Base-by-base conservation (phyloP, 2,888 invertebrate genomes). In the Geophilus truncorum region DNA sequence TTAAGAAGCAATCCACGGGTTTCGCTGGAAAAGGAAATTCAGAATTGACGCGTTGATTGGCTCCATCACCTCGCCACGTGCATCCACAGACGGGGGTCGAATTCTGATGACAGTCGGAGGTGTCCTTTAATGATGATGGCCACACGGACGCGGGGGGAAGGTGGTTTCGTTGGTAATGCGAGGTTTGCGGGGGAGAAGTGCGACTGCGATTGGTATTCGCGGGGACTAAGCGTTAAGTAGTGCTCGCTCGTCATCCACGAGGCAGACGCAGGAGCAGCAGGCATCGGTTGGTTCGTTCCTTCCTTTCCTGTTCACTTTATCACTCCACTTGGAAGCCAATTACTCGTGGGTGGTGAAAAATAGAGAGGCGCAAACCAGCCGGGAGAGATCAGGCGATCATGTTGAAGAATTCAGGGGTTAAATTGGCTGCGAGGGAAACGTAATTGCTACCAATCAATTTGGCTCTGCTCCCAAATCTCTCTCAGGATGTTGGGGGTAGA, bases 361-460 rank as follows among this genome's bases (percentile, higher is more conserved):
- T 80, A 76, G 80, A 70, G 80, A 76, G 40, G 80, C 36, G 36
- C 40, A 76, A 70, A 80, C 75, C 80, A 36, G 76, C 75, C 80
- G 75, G 80, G 76, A 76, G 80, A 80, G 80, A 80, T 80, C 80
- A 70, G 75, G 80, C 80, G 80, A 80, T 80, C 80, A 80, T 80
- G 80, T 80, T 80, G 80, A 80, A 76, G 80, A 80, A 80, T 80
- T 80, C 76, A 80, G 80, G 80, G 80, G 80, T 80, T 80, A 80
- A 80, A 80, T 80, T 80, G 80, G 80, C 80, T 80, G 80, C 80
- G 75, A 80, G 75, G 80, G 45, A 36, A 70, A 36, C 80, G 80
- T 80, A 80, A 80, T 80, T 80, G 80, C 80, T 76, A 80, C 80
- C 80, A 80, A 80, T 80, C 80, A 80, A 80, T 80, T 80, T 80